phyloP scores from a whole-genome alignment of 2,888 invertebrate species.

The Scaptodrosophila latifasciaeformis region DNA sequence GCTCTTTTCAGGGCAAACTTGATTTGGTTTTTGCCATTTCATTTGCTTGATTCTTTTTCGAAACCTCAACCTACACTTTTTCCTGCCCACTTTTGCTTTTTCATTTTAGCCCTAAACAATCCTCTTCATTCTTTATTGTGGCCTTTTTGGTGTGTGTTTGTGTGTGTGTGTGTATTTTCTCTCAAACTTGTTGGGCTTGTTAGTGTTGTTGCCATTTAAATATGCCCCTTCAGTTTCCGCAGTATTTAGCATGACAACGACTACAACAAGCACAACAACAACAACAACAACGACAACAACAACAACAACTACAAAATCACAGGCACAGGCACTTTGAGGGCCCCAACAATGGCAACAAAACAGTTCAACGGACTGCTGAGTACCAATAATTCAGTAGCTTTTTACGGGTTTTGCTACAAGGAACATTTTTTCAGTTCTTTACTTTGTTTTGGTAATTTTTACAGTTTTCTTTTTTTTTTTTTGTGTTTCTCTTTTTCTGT shows the following conservation, averaged over 20 bases:
- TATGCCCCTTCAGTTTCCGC: slow-evolving; percentile 41
- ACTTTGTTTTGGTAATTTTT: not conserved
- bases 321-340: slow-evolving; percentile 21
- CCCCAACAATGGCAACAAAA: not conserved
- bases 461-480: not conserved
- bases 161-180: slow-evolving; percentile 29
- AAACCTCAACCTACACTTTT: too few relatives aligned
- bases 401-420: slow-evolving; percentile 29
- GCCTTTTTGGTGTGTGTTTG: slow-evolving; percentile 19
- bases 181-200: slow-evolving; percentile 27
- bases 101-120: slow-evolving; percentile 7
- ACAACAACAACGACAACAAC: slow-evolving; percentile 23
- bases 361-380: slow-evolving; percentile 54
- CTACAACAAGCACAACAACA: too few relatives aligned
- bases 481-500: slow-evolving; percentile 9
- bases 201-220: slow-evolving; percentile 46
- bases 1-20: slow-evolving; percentile 17
- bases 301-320: slow-evolving; percentile 28
- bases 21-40: slow-evolving; percentile 52
- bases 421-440: not conserved
- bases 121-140: slow-evolving; percentile 6
- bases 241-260: slow-evolving; percentile 64
- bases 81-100: slow-evolving; percentile 8
- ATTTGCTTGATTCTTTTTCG: slow-evolving; percentile 41
- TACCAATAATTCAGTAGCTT: slow-evolving; percentile 56